Base-by-base conservation (phyloP, 2,113 vertebrate genomes). In the Leucosticte australis region DNA sequence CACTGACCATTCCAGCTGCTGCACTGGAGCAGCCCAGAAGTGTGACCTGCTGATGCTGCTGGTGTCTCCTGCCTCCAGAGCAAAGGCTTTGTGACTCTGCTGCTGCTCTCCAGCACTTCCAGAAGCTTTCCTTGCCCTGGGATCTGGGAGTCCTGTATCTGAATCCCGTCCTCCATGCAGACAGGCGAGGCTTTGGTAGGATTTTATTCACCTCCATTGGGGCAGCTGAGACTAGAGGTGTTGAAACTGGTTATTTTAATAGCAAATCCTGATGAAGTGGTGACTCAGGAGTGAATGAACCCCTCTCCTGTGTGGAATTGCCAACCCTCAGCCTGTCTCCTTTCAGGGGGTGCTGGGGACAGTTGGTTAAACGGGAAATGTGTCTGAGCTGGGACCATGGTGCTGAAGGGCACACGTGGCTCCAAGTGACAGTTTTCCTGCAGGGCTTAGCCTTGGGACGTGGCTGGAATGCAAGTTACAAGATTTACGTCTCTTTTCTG, bases 281-380 rank as follows among this genome's bases (percentile, higher is more conserved):
- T 57, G 75, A 70, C 37, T 68, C 3, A 1, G 78, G 10, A 89
- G 53, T 42, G 35, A 71, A 56, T 11, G 11, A 70, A 84, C 41
- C 42, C 30, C 22, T 42, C 33, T 83, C 15, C 30, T 2, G 0
- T 2, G 0, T 49, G 80, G 80, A 30, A 35, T 19, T 74, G 53
- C 87, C 0, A 1, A 1, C 33, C 24, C n/a, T 18, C 14, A 41
- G 56, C 1, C 30, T 5, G 6, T 27, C 28, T 65, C 24, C 28
- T 52, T 27, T 10, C 6, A 2, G 16, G 14, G 22, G 9, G 21
- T 47, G 60, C 37, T 70, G 80, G 59, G 53, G 30, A 13, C 1
- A 3, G 30, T 6, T 24, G 6, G 33, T 24, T 17, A 6, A 28
- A 27, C 0, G 0, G 24, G 44, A 21, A 10, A 7, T 22, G 63